phyloP scores from a whole-genome alignment of 2,113 vertebrate genomes.

The Greenwoodochromis staneri region DNA sequence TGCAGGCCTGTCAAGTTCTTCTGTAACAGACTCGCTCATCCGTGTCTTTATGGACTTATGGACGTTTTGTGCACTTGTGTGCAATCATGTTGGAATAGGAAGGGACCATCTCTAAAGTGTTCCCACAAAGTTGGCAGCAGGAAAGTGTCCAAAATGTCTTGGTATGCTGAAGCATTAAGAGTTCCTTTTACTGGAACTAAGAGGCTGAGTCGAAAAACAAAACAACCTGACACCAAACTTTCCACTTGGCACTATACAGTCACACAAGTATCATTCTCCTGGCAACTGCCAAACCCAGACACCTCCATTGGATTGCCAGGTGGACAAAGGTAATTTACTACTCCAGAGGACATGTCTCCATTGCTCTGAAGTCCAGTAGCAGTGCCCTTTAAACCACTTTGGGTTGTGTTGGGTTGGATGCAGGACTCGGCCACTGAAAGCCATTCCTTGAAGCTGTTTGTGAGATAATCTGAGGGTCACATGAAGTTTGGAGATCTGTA shows the following conservation, averaged over 20 bases:
- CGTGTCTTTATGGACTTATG: not conserved
- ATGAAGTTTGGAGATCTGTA: not conserved
- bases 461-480: not conserved
- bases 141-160: not conserved
- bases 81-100: not conserved
- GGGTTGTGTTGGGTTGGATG: not conserved
- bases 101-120: not conserved
- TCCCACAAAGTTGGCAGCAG: not conserved
- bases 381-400: not conserved
- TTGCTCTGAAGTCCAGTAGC: not conserved
- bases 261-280: not conserved
- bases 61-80: not conserved
- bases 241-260: not conserved
- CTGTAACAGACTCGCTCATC: not conserved
- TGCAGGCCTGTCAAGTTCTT: not conserved
- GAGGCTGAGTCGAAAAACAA: not conserved
- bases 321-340: not conserved
- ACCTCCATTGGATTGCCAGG: not conserved
- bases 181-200: not conserved
- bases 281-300: not conserved
- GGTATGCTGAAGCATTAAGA: not conserved
- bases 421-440: not conserved
- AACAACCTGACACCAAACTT: not conserved
- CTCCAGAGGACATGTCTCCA: not conserved
- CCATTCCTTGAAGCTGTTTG: not conserved